Evolutionary conservation across 1,140 invertebrate species (phyloP).

Genomic region (Hormaphis cornu): DNA sequence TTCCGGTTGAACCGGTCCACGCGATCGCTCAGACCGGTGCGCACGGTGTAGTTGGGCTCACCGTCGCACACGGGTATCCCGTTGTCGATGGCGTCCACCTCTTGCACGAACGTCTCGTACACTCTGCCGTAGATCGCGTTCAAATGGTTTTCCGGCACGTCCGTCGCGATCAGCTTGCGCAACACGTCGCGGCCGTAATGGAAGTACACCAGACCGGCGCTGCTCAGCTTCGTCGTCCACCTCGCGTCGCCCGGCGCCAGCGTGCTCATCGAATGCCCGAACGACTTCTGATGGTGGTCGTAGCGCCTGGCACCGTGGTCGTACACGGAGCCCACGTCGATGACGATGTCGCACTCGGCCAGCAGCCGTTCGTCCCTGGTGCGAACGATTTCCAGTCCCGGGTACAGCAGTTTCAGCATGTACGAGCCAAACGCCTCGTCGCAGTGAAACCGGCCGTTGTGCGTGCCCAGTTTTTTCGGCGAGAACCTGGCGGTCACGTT

Average conservation of each 20-base stretch:
- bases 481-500: background rate
- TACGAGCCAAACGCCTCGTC: constrained; percentile 91
- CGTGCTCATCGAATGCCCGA: constrained; percentile 53
- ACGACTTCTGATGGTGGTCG: constrained; percentile 90
- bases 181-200: constrained; percentile 83
- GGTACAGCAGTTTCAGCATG: constrained; percentile 76
- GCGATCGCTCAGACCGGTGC: constrained; percentile 65
- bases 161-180: constrained; percentile 46
- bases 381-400: constrained; percentile 72
- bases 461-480: constrained; percentile 56
- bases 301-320: constrained; percentile 66
- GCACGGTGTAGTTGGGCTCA: constrained; percentile 61
- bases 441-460: constrained; percentile 81
- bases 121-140: constrained; percentile 50
- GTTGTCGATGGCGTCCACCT: constrained; percentile 96
- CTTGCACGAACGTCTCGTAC: constrained; percentile 83
- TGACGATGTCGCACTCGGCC: constrained; percentile 81
- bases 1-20: constrained; percentile 70
- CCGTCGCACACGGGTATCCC: constrained; percentile 71
- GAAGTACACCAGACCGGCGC: constrained; percentile 86
- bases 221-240: constrained; percentile 70
- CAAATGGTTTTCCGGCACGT: constrained; percentile 43
- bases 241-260: constrained; percentile 48
- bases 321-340: constrained; percentile 91
- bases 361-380: constrained; percentile 57